Base-by-base conservation (phyloP, 2,113 vertebrate species). In the Sylvia atricapilla region DNA sequence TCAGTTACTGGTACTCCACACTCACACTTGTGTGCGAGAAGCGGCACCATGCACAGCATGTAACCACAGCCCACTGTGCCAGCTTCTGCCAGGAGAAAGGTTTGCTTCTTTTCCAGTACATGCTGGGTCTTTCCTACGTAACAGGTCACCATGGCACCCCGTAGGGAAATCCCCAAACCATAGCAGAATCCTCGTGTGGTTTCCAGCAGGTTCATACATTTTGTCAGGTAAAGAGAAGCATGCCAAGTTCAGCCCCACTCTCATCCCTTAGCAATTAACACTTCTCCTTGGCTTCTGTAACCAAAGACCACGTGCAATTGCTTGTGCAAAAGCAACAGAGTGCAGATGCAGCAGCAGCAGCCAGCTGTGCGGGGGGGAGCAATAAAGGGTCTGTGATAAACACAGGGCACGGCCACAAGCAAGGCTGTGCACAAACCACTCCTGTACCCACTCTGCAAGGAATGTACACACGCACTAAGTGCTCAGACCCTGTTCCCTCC, bases 31-130 rank as follows among this genome's bases (percentile, higher is more conserved):
- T 15, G 37, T 21, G 63, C 4, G 55, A 83, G 72, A 88, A 86
- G 80, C 0, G 0, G 25, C 55, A 46, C 5, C 3, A 0, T 12
- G 22, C 19, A 25, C 1, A 0, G 55, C 18, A 43, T 0, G 0
- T 46, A 88, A 83, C 70, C 59, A 47, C 84, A 93, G 56, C 59
- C 84, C 72, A 87, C 62, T 10, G 1, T 21, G 44, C 37, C 28
- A 20, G 47, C 67, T 63, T 55, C 79, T 94, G 79, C 82, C 69
- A 62, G 67, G 17, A 76, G 30, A 83, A 35, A 13, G 21, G 72
- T 56, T 94, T 11, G 2, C 56, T 78, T 55, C 39, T 58, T 79
- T 86, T 80, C 82, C 35, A 7, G 83, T 52, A 70, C 76, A 74
- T 41, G 44, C n/a, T 60, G 49, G 17, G 47, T 78, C 82, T 84